Evolutionary conservation across 2,888 invertebrate species (phyloP), one percentile per base, ranked within the genome.

Genomic region (Phyllotreta striolata): DNA sequence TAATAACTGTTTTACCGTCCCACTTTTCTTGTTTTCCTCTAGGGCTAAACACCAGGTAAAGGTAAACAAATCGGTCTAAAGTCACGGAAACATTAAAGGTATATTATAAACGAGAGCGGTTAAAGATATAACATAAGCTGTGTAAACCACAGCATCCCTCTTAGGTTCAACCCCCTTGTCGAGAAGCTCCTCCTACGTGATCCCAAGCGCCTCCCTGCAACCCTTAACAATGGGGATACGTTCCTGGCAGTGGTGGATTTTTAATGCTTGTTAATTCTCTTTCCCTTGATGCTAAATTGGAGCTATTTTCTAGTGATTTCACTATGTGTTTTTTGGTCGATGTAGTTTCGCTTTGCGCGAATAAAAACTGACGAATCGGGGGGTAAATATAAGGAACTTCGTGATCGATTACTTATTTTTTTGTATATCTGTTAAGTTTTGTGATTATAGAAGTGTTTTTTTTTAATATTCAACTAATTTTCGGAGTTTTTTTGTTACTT

Each of bases 101-200:
- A 24, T 24, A 24, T 24, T 24, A 73, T 75, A 74, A 74, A 75
- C 68, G 71, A 64, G 69, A 72, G 72, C 71, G 57, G 70, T 66
- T 65, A 55, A 66, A 68, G 69, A 67, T 70, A 68, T 76, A 24
- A 24, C 24, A 24, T 24, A 76, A 76, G 74, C 74, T 71, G 59
- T 72, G 60, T 68, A 67, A 73, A 71, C 70, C 73, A 66, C 72
- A 73, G 68, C 72, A 72, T 69, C 72, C 74, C 74, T 72, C 65
- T 67, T 69, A 62, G 68, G 66, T 60, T 67, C 73, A 68, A 70
- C 71, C 73, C 72, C 68, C 68, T 63, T 66, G 63, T 66, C 62
- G 46, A 55, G 38, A 71, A 67, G 64, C 75, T 71, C 73, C 75
- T 65, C 74, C 74, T 66, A 66, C 67, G 46, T 8, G 44, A 37